These are phyloP conservation scores for Hyperopisus bebe DNA, from an alignment of 2,113 vertebrate species.

Conservation along the genomic window DNA sequence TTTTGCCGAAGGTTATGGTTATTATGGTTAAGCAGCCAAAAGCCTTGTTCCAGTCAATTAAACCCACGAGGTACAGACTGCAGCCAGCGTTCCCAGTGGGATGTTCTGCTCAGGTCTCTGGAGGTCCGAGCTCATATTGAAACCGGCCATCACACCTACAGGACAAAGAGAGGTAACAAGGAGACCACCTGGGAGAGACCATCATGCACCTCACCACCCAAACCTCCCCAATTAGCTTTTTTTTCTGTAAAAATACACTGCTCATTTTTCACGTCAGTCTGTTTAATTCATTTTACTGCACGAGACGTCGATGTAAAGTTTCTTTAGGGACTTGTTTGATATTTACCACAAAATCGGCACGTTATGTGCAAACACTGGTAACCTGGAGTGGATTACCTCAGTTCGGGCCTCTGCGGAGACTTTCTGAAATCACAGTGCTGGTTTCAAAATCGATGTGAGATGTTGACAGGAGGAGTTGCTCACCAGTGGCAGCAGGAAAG, in stretches of 20 bases:
- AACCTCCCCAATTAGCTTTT: neutral
- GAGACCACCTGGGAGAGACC: neutral
- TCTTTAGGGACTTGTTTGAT: neutral
- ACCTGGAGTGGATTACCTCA: neutral
- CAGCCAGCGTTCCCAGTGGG: slow-evolving; percentile 88
- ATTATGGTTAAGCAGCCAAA: neutral
- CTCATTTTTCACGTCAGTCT: neutral
- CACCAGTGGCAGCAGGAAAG: slow-evolving; percentile 95
- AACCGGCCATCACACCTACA: slow-evolving; percentile 95
- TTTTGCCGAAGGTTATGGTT: neutral
- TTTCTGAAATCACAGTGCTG: neutral
- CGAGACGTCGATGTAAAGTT: neutral
- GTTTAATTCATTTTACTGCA: neutral
- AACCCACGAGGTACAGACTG: slow-evolving; percentile 89
- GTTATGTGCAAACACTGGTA: neutral
- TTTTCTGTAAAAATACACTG: neutral
- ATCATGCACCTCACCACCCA: neutral
- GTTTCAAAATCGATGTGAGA: neutral
- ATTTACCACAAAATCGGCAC: neutral
- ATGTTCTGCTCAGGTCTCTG: slow-evolving; percentile 79
- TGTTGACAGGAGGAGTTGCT: neutral
- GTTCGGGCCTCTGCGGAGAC: neutral
- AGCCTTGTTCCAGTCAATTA: neutral
- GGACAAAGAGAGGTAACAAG: neutral
- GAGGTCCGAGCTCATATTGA: slow-evolving; percentile 97